Evolutionary conservation across 1,140 invertebrate genomes (phyloP).

Genomic region (Trichonephila clavipes): DNA sequence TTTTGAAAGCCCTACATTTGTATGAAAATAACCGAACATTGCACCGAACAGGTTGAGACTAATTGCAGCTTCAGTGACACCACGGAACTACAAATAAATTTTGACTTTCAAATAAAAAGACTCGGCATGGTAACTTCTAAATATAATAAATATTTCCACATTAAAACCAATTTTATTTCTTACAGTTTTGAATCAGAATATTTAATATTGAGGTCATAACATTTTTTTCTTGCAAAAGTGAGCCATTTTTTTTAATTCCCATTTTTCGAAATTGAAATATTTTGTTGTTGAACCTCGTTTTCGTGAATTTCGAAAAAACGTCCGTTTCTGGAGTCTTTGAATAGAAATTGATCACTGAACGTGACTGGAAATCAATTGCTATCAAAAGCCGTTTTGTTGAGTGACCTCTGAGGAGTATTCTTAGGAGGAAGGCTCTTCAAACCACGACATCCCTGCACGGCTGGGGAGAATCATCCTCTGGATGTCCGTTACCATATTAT

Average conservation of each 20-base stretch:
- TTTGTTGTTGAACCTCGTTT: background rate
- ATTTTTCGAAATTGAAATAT: background rate
- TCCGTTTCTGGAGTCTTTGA: background rate
- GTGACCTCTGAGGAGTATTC: background rate
- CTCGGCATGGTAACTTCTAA: background rate
- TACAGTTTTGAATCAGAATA: background rate
- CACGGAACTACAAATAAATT: no score
- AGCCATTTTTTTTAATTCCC: conserved; percentile 2
- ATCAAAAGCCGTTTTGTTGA: conserved; percentile 9
- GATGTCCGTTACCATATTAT: conserved; percentile 19
- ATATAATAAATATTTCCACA: background rate
- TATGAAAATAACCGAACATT: no score
- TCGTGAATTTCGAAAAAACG: background rate
- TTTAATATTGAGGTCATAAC: background rate
- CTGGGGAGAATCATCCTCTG: background rate
- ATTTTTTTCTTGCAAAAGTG: background rate
- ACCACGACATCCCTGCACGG: conserved; percentile 41
- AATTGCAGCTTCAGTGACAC: no score
- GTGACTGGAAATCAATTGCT: background rate
- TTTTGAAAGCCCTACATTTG: no score
- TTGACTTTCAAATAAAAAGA: background rate
- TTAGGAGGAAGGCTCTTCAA: background rate
- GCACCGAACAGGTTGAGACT: no score
- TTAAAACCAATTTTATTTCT: background rate
- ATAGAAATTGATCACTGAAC: background rate